Evolutionary conservation across 2,113 vertebrate genomes (phyloP), one percentile per base, ranked within the genome.

Genomic region (Promerops cafer): DNA sequence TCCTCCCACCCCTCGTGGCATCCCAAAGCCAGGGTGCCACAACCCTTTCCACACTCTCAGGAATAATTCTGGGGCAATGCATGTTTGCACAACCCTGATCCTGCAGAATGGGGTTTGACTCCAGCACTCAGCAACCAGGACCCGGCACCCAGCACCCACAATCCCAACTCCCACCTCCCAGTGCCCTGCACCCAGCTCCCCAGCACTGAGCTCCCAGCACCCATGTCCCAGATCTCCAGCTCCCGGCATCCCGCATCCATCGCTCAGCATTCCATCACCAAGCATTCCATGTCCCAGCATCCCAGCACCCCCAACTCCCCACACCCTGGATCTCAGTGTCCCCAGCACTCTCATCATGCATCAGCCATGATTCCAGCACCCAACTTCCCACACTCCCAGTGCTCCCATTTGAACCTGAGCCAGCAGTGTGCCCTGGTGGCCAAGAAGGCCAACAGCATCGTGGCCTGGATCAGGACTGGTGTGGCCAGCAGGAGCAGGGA

Each of bases 221-320:
- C n/a, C 53, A 17, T 4, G 18, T 4, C 16, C 24, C 56, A 39
- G 6, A 37, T 2, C 27, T 31, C 24, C 60, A 53, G 7, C 22
- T 28, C 33, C 50, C 1, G 1, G 47, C 17, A 45, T 12, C 24
- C 66, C 3, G 3, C 6, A 37, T 16, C 50, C 39, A 37, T 1
- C 27, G 11, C 16, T 31, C 75, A 40, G 22, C 16, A 16, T 37
- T n/a, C 61, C 80, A 44, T 30, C 31, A 8, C 20, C 64, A 35
- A 60, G 11, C 56, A 59, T 45, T 45, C 45, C n/a, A 35, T 52
- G 11, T 11, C 39, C 54, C 31, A 35, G 53, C 19, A 33, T 15
- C 53, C 60, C 44, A 18, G 11, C 16, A 18, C 11, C 28, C 69
- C 56, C 57, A 57, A 1, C 20, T 42, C 24, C 35, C 33, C 15